Evolutionary conservation across 2,113 vertebrate species (phyloP).

Genomic region (Machaerirhynchus nigripectus): DNA sequence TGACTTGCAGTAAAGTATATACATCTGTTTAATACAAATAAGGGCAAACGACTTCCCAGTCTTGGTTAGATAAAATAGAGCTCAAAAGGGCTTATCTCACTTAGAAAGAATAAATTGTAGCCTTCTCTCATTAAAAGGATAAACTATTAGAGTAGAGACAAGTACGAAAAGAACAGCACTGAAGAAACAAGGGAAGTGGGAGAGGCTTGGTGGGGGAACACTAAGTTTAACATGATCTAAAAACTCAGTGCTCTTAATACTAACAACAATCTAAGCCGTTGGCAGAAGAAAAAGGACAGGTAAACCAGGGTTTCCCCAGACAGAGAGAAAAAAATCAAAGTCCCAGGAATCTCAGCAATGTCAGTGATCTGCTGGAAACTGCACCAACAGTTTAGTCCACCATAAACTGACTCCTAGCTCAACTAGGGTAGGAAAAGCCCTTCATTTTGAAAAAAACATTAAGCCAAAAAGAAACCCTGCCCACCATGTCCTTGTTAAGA

Average conservation of each 20-base stretch:
- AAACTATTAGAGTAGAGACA: background rate
- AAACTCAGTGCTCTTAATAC: background rate
- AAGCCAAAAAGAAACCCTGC: background rate
- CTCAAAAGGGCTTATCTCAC: background rate
- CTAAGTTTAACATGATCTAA: background rate
- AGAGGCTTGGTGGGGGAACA: background rate
- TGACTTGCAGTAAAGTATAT: slow-evolving; percentile 58
- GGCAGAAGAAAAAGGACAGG: background rate
- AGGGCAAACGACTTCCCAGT: slow-evolving; percentile 57
- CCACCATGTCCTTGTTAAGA: background rate
- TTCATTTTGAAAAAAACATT: background rate
- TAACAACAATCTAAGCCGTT: background rate
- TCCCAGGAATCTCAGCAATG: background rate
- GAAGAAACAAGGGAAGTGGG: background rate
- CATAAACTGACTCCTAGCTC: background rate
- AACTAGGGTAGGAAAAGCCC: background rate
- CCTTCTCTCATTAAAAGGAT: slow-evolving; percentile 28
- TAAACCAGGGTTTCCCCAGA: background rate
- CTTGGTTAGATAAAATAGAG: slow-evolving; percentile 33
- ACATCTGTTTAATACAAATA: slow-evolving; percentile 62
- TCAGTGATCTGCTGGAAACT: background rate
- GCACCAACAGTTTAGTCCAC: background rate
- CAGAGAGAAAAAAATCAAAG: background rate
- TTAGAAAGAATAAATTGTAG: slow-evolving; percentile 23
- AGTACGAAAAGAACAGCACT: background rate